Evolutionary conservation across 2,888 invertebrate genomes (phyloP), one percentile per base, ranked within the genome.

Genomic region (Esperia sulphurella): DNA sequence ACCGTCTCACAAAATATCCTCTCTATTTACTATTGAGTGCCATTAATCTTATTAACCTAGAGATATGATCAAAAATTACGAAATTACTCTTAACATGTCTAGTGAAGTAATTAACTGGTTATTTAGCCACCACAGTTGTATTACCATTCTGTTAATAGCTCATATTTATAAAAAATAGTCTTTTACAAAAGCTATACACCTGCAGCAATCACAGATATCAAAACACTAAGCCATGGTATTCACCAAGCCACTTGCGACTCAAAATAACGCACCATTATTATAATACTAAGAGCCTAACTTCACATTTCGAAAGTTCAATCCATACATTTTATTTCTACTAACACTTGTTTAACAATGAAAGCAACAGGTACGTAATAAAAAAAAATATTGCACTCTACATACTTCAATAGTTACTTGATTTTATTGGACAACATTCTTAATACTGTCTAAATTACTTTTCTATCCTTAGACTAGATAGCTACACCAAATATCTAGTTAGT

Each of bases 1-100:
- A 82, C 70, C 69, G 57, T 71, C 65, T 79, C 68, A 82, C 67
- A 83, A 84, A 83, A 83, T 83, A 80, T 74, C 59, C 28, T 38
- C 33, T 52, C 45, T 46, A 47, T 33, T 33, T 37, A 38, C 7
- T 10, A 6, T 13, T 41, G 39, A 10, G 39, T 39, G 39, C 45
- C 45, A 39, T 46, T 39, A 45, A 21, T 5, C n/a, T n/a, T 21
- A 2, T 21, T 28, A 41, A 6, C 40, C 41, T 39, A 33, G 30
- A 41, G 31, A 33, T 46, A 33, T 46, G 41, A 33, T 41, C 8
- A 35, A 28, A 44, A 44, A 28, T 41, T 28, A 41, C 29, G 41
- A n/a, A 28, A 41, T 3, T 21, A 21, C 21, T 41, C 29, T 41
- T 41, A 41, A 12, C 21, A 21, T 21, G 21, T 21, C 21, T 21